phyloP scores from a whole-genome alignment of 2,888 invertebrate species.

The Trilocha varians region DNA sequence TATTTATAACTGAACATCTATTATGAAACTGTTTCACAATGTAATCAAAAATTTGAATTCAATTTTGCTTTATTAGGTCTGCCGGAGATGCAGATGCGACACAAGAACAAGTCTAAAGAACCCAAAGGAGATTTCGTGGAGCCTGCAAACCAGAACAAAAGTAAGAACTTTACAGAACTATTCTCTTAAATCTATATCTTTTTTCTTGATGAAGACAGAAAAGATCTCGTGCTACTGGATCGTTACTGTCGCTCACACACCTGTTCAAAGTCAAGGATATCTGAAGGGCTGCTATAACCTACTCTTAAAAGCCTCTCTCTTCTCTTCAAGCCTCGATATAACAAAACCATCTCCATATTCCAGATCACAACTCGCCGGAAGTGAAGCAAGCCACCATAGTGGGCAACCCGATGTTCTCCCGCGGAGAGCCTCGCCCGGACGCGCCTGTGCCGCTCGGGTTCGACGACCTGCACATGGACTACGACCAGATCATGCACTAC shows the following conservation, averaged over 20 bases:
- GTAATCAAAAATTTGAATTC: too few species aligned
- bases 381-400: conserved; percentile 89
- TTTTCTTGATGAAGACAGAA: too few species aligned
- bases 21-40: too few species aligned
- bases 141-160: conserved; percentile 65
- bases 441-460: conserved; percentile 79
- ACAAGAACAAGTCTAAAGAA: conserved; percentile 59
- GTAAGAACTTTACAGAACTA: conserved; percentile 34
- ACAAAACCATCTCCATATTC: too few species aligned
- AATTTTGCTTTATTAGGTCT: conserved; percentile 35
- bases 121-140: conserved; percentile 74
- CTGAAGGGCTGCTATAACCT: too few species aligned
- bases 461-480: conserved; percentile 94
- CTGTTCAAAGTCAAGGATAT: too few species aligned
- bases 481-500: conserved; percentile 98
- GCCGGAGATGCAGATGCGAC: conserved; percentile 65
- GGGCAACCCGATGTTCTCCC: conserved; percentile 91
- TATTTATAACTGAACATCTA: background rate
- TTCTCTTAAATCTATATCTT: too few species aligned
- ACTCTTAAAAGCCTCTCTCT: too few species aligned
- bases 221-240: too few species aligned
- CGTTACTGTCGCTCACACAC: too few species aligned
- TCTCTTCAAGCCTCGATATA: too few species aligned
- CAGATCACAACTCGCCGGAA: conserved; percentile 70
- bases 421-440: conserved; percentile 46